A percentile compares a stretch with the other conserved stretches of the same genome.
Evolutionary conservation across 2,797 vertebrate species (phyloP).

Genomic region (Brachymystax lenok): DNA sequence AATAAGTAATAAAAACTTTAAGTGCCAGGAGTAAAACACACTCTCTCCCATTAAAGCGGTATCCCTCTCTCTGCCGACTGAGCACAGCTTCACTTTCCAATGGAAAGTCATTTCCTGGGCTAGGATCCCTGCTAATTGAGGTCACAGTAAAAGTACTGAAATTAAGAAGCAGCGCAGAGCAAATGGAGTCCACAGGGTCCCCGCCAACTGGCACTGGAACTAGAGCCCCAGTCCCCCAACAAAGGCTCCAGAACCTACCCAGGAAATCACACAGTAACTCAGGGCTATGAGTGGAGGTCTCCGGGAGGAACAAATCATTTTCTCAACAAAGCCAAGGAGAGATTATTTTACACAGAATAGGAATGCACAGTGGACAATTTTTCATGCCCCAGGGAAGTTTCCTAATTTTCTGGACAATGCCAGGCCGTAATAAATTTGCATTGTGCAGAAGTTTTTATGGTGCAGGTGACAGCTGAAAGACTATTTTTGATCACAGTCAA

Average conservation of each 20-base stretch:
- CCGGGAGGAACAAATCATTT: slow-evolving; percentile 75
- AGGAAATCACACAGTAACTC: slow-evolving; percentile 78
- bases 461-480: neutral
- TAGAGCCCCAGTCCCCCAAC: slow-evolving; percentile 59
- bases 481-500: neutral
- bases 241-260: slow-evolving; percentile 66
- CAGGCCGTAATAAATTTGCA: slow-evolving; percentile 60
- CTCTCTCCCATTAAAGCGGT: neutral
- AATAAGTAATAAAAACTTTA: neutral
- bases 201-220: slow-evolving; percentile 62
- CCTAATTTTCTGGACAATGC: slow-evolving; percentile 70
- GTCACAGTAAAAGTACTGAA: slow-evolving; percentile 75
- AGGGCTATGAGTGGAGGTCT: slow-evolving; percentile 73
- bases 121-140: slow-evolving; percentile 74
- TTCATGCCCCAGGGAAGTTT: slow-evolving; percentile 65
- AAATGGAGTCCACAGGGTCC: slow-evolving; percentile 60
- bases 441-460: neutral
- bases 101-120: slow-evolving; percentile 59
- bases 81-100: slow-evolving; percentile 47
- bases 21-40: neutral
- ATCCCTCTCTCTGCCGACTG: slow-evolving; percentile 30
- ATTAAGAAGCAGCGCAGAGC: slow-evolving; percentile 73
- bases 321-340: slow-evolving; percentile 74
- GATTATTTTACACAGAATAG: slow-evolving; percentile 72
- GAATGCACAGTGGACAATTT: slow-evolving; percentile 71